These are phyloP conservation scores for Carabus problematicus DNA, from an alignment of 2,888 invertebrate species.

Conservation along the genomic window DNA sequence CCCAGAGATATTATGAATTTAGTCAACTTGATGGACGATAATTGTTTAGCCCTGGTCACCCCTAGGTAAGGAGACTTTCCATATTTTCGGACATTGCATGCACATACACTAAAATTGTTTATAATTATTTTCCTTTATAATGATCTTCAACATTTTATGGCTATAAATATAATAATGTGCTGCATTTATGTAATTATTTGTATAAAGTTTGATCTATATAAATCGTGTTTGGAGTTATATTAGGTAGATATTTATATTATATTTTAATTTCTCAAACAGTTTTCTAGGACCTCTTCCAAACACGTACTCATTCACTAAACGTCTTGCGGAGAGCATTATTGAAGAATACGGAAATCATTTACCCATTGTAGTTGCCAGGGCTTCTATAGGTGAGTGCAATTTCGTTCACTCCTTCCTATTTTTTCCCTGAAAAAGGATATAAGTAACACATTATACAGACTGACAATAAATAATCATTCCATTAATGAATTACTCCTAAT, in stretches of 20 bases:
- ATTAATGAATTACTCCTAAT: no score
- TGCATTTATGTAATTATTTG: no score
- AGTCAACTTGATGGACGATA: constrained; percentile 68
- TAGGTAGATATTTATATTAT: no score
- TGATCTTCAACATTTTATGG: no score
- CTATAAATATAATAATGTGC: no score
- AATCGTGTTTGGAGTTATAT: no score
- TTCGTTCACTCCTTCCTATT: no score
- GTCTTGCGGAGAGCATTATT: constrained; percentile 84
- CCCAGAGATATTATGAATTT: constrained; percentile 69
- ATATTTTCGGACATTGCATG: no score
- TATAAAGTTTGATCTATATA: no score
- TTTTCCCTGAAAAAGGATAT: no score
- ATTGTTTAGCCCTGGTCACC: constrained; percentile 65
- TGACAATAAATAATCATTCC: constrained; percentile 2
- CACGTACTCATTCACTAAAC: constrained; percentile 94
- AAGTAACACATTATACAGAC: constrained; percentile 15
- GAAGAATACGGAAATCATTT: constrained; percentile 78
- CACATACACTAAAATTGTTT: no score
- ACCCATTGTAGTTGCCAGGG: constrained; percentile 82
- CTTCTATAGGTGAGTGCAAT: constrained; percentile 74
- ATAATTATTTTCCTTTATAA: no score
- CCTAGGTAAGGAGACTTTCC: constrained; percentile 63
- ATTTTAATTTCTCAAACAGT: constrained; percentile 56
- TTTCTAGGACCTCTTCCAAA: constrained; percentile 82